These are phyloP conservation scores for Pogona vitticeps DNA, from an alignment of 2,113 vertebrate genomes.

Conservation along the genomic window DNA sequence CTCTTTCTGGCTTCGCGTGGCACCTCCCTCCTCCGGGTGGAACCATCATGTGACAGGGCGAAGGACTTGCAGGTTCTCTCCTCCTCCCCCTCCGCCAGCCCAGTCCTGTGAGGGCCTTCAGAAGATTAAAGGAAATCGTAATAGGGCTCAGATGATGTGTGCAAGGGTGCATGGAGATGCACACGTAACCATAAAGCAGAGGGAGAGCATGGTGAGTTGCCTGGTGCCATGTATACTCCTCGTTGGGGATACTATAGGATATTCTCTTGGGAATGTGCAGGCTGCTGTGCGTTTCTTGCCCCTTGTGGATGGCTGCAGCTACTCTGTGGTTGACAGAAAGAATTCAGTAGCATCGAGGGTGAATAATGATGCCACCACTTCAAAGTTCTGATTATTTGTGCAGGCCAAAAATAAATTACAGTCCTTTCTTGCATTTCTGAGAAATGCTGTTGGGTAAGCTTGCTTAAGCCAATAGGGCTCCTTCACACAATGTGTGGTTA, in stretches of 20 bases:
- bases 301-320: neutral
- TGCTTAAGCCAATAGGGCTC: too few relatives aligned
- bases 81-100: too few relatives aligned
- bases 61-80: neutral
- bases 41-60: neutral
- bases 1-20: neutral
- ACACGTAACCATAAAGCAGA: too few relatives aligned
- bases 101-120: neutral
- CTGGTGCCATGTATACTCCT: neutral
- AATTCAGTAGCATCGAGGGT: too few relatives aligned
- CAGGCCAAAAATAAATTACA: neutral
- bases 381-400: neutral
- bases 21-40: conserved; percentile 1
- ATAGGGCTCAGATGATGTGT: neutral
- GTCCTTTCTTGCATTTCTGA: neutral
- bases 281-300: neutral
- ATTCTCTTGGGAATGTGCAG: neutral
- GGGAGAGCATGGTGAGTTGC: neutral
- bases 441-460: neutral
- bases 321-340: neutral
- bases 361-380: neutral
- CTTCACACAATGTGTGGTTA: too few relatives aligned
- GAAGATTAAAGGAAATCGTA: neutral
- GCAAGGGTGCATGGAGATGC: neutral
- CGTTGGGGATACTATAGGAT: neutral